Base-by-base conservation (phyloP, 2,888 invertebrate species). In the Crepidodera aurea region DNA sequence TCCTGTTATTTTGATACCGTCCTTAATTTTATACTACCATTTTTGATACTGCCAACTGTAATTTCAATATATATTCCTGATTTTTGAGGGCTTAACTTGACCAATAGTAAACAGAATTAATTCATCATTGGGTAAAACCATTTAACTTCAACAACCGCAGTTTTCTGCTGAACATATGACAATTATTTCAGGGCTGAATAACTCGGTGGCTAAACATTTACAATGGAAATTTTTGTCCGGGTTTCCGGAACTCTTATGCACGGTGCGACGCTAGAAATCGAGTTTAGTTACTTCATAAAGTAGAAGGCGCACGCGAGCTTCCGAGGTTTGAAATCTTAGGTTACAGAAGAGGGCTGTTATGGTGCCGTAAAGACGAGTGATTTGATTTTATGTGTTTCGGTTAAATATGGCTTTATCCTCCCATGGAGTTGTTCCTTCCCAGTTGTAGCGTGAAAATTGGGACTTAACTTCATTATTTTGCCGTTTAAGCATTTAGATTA, bases 251-350 rank as follows among this genome's bases (percentile, higher is more conserved):
- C 12, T 12, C 25, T 7, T 19, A 25, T n/a, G n/a, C 48, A 13
- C 40, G 8, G 39, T 59, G 65, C 71, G 69, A 69, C 74, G 75
- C 71, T 76, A 77, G 76, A 77, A 80, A 78, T 80, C 77, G 78
- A 79, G 79, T 81, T 81, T 81, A 80, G 81, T 81, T n/a, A 81
- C 80, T 81, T 81, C 81, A 81, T 81, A 81, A 81, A 81, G 74
- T 80, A 80, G 77, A 79, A 57, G 75, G 78, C 77, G 80, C 80
- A 80, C 80, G 81, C 80, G 79, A 80, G 77, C 77, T 79, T 78
- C 77, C 78, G 79, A 79, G 78, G 78, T 78, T 57, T 79, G 79
- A 78, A 79, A 80, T 79, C 79, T 79, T 79, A 77, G 79, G 79
- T 78, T 79, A 78, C 79, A 75, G 76, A 73, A 73, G 78, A 78